Conservation (phyloP, 2,888 invertebrate species). For the Imbricaverruca yamaguchii region DNA sequence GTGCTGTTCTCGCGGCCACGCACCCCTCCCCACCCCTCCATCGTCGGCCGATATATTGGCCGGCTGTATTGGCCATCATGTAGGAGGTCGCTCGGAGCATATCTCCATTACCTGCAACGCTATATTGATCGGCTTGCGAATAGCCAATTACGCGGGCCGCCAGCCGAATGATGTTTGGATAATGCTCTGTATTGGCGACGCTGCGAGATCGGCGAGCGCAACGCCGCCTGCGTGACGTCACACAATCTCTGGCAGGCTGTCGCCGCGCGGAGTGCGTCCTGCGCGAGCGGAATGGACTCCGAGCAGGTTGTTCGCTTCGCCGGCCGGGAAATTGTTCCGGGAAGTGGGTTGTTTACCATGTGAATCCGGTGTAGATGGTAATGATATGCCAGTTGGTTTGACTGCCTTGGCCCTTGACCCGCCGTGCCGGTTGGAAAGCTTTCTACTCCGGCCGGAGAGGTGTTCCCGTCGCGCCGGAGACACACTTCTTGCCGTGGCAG, state of each 20-base stretch:
- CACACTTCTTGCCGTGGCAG: neutral
- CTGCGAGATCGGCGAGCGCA: neutral
- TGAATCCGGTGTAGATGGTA: conserved; percentile 20
- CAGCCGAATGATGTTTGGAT: neutral
- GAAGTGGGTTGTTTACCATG: conserved; percentile 11
- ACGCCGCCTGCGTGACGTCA: neutral
- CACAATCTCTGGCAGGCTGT: neutral
- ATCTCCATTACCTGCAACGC: conserved; percentile 16
- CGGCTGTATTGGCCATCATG: too few species aligned
- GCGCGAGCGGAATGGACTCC: too few species aligned
- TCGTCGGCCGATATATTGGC: too few species aligned
- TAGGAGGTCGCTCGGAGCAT: too few species aligned
- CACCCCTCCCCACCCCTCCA: too few species aligned
- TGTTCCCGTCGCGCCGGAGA: neutral
- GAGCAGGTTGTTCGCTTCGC: too few species aligned
- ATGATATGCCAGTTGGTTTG: conserved; percentile 2
- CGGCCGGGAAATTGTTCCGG: neutral
- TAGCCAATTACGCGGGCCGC: neutral
- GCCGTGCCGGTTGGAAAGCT: neutral
- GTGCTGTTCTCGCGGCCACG: too few species aligned
- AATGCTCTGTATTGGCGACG: neutral
- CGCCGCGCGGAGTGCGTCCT: neutral
- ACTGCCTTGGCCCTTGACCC: neutral
- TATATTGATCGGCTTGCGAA: neutral
- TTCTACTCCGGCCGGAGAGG: neutral